Conservation (phyloP, 2,113 vertebrate genomes). For the Gymnogyps californianus region DNA sequence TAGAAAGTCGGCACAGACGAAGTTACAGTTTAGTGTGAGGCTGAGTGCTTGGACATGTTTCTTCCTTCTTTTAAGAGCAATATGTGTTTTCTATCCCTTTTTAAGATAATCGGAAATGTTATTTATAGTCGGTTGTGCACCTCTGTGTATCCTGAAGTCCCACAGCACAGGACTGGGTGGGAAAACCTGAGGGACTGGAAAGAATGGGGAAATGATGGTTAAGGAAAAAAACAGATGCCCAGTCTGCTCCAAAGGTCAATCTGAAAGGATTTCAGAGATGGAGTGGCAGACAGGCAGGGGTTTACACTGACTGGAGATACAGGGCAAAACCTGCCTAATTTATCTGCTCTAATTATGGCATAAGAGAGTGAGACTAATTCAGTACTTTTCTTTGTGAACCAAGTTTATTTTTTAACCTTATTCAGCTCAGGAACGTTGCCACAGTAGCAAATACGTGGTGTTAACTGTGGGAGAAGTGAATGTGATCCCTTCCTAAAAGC, state of each 20-base stretch:
- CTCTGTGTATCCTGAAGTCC: constrained; percentile 51
- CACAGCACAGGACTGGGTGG: constrained; percentile 18
- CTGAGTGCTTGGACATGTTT: constrained; percentile 48
- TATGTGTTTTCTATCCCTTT: constrained; percentile 35
- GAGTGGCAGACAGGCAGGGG: not conserved
- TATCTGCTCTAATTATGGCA: constrained; percentile 21
- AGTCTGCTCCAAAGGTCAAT: not conserved
- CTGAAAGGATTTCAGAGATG: not conserved
- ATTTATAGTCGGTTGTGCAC: constrained; percentile 51
- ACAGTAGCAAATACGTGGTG: constrained; percentile 24
- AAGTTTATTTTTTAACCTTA: constrained; percentile 54
- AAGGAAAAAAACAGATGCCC: not conserved
- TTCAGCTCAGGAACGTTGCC: constrained; percentile 59
- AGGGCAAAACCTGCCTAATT: constrained; percentile 14
- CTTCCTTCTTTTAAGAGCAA: constrained; percentile 32
- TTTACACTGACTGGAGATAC: constrained; percentile 31
- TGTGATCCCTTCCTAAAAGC: constrained; percentile 47
- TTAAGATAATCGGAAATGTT: constrained; percentile 37
- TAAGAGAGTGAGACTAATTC: constrained; percentile 42
- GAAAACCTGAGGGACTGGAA: constrained; percentile 25
- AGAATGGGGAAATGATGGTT: not conserved
- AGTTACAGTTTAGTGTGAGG: constrained; percentile 48
- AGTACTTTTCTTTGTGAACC: constrained; percentile 52
- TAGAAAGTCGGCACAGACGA: constrained; percentile 32
- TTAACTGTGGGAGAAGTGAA: constrained; percentile 58